Base-by-base conservation (phyloP, 2,113 vertebrate species). In the Taurulus bubalis region DNA sequence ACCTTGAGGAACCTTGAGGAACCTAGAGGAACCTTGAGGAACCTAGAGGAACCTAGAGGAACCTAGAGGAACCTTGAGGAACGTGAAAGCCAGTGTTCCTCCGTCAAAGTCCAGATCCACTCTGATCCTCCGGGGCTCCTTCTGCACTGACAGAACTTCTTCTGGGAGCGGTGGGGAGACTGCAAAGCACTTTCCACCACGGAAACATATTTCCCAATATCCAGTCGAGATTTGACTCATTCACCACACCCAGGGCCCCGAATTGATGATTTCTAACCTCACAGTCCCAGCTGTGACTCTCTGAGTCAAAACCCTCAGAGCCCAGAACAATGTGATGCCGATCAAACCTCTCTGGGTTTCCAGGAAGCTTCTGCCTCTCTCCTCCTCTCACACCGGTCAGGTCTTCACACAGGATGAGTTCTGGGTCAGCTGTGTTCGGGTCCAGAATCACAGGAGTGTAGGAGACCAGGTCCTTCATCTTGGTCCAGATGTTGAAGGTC, bases 271-370 rank as follows among this genome's bases (percentile, higher is more conserved):
- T 8, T 26, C 2, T n/a, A 3, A 77, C 42, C 14, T 81, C 65
- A 36, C 40, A 34, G 0, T 75, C 75, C 78, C 82, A 88, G 71
- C 58, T 77, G 73, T 67, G 86, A 71, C 16, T 75, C 18, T 42
- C 75, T 6, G 82, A 87, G 36, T 75, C 1, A n/a, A 82, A 87
- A 28, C 75, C 86, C 66, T 82, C 68, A 1, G 79, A 85, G 12
- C 72, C 79, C 12, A 74, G 68, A 36, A 88, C 24, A 0, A 55
- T 56, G 4, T 1, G 7, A 15, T n/a, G 28, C 9, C 0, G 20
- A 47, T 65, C 8, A 73, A 80, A 30, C 63, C 81, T 73, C 26
- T 84, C 80, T 2, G 56, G 72, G 1, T 73, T 80, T 3, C 76
- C 2, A 0, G 77, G 76, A 80, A 76, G 62, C n/a, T 64, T 16